phyloP scores from a whole-genome alignment of 2,113 vertebrate species.

The Daphoenositta chrysoptera region DNA sequence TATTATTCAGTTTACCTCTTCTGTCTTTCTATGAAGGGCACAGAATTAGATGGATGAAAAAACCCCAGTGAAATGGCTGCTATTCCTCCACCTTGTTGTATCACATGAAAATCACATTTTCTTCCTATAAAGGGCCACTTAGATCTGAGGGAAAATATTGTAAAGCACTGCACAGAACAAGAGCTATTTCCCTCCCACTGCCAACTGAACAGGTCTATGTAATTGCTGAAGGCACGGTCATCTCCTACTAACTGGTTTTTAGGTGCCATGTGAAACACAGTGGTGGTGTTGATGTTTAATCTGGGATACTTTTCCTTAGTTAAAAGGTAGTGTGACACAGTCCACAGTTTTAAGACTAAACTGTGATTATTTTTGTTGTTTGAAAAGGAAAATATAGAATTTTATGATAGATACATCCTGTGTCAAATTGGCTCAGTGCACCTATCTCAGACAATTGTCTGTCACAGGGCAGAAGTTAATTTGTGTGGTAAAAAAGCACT shows the following conservation, averaged over 20 bases:
- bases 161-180: not conserved
- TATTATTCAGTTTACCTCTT: slow-evolving; percentile 44
- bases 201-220: not conserved
- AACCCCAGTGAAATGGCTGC: not conserved
- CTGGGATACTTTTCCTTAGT: not conserved
- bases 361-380: not conserved
- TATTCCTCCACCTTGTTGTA: not conserved
- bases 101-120: slow-evolving; percentile 2
- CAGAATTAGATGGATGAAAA: slow-evolving; percentile 27
- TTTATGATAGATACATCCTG: not conserved
- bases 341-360: not conserved
- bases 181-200: not conserved
- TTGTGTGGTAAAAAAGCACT: not conserved
- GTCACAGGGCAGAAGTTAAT: not conserved
- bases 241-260: not conserved
- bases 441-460: not conserved
- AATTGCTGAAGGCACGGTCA: not conserved
- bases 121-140: not conserved
- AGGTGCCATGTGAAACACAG: not conserved
- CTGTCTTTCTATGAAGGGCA: slow-evolving; percentile 35
- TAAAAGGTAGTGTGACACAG: not conserved
- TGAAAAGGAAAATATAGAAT: not conserved
- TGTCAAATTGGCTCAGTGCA: not conserved
- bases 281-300: not conserved
- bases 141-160: not conserved